phyloP scores from a whole-genome alignment of 2,113 vertebrate genomes.

The Chlamydotis undulata region DNA sequence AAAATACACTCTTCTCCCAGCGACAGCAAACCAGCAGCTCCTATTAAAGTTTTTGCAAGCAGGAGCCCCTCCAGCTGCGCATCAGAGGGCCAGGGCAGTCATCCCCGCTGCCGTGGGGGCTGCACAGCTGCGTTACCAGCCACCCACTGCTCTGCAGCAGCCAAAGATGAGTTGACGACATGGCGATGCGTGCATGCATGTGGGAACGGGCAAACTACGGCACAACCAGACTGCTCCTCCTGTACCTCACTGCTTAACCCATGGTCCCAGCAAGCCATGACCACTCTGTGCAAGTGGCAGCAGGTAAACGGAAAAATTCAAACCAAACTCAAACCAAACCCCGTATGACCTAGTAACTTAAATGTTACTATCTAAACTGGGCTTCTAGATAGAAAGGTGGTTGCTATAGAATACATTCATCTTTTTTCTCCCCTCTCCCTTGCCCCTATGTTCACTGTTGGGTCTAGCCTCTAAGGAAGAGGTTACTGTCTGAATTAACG shows the following conservation, averaged over 20 bases:
- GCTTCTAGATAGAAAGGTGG: not conserved
- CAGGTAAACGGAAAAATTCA: not conserved
- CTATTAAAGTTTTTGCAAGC: not conserved
- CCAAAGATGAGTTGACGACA: accelerated
- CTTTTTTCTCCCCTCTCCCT: not conserved
- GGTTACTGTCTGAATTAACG: not conserved
- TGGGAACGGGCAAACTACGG: not conserved
- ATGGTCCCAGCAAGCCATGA: accelerated
- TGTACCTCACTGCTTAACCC: not conserved
- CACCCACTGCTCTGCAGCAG: not conserved
- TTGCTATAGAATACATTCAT: not conserved
- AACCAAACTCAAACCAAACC: not conserved
- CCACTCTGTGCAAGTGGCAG: not conserved
- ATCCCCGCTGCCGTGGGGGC: not conserved
- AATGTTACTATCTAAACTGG: not conserved
- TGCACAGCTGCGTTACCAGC: not conserved
- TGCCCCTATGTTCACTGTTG: not conserved
- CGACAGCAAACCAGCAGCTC: not conserved
- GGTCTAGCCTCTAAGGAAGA: not conserved
- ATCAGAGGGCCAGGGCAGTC: accelerated
- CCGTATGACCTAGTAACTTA: not conserved
- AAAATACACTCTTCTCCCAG: not conserved
- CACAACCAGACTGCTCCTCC: not conserved
- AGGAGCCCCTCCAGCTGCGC: not conserved
- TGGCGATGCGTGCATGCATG: accelerated